phyloP scores from a whole-genome alignment of 2,797 vertebrate genomes.

The Peromyscus eremicus region DNA sequence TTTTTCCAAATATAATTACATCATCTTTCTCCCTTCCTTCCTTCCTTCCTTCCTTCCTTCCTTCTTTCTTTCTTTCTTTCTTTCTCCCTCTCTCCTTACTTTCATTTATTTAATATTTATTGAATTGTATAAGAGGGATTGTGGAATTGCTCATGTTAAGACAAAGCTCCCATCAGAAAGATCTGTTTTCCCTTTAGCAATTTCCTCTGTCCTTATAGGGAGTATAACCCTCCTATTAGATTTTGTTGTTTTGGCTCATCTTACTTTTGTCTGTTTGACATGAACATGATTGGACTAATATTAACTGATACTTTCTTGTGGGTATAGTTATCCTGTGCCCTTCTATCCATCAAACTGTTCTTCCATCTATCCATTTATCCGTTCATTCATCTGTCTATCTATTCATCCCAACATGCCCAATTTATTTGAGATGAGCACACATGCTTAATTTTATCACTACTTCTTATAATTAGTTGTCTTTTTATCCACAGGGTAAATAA shows the following conservation, averaged over 20 bases:
- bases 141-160: background rate
- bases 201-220: background rate
- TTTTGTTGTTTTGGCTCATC: background rate
- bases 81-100: background rate
- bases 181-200: background rate
- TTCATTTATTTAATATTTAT: background rate
- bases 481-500: constrained; percentile 66
- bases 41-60: background rate
- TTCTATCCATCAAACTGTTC: background rate
- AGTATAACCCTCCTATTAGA: background rate
- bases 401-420: background rate
- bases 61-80: background rate
- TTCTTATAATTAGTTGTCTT: constrained; percentile 72
- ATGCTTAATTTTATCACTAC: constrained; percentile 60
- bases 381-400: background rate
- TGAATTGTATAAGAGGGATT: background rate
- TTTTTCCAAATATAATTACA: background rate
- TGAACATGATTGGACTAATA: background rate
- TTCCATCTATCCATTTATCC: background rate
- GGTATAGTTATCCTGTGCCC: background rate
- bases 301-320: background rate
- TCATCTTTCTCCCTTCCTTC: background rate
- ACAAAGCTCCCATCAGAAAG: background rate
- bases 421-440: constrained; percentile 57
- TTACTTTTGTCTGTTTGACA: background rate